phyloP scores from a whole-genome alignment of 2,113 vertebrate species.

The Chiloscyllium plagiosum region DNA sequence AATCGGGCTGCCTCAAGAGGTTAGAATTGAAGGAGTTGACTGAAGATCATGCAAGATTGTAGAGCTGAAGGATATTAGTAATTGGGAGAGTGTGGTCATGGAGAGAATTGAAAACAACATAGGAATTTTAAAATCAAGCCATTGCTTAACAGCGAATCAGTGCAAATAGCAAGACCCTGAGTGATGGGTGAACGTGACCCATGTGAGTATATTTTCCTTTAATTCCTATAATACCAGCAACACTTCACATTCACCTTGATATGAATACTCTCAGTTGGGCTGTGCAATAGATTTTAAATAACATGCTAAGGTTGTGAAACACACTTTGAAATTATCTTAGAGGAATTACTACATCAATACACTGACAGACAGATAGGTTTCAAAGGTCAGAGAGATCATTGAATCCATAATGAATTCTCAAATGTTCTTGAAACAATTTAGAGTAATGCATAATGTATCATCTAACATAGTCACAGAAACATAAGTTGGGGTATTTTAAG shows the following conservation, averaged over 20 bases:
- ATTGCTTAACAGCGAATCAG: neutral
- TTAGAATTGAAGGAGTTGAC: neutral
- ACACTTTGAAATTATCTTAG: neutral
- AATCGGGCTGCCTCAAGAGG: neutral
- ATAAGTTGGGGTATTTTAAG: neutral
- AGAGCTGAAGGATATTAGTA: neutral
- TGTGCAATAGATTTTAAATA: neutral
- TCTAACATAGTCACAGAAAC: neutral
- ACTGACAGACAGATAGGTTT: slow-evolving; percentile 20
- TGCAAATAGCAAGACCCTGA: neutral
- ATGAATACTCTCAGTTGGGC: neutral
- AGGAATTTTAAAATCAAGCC: neutral
- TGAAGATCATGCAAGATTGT: neutral
- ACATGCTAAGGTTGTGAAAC: slow-evolving; percentile 8
- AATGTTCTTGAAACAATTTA: slow-evolving; percentile 1
- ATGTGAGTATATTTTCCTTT: neutral
- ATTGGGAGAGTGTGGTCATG: neutral
- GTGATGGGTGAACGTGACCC: neutral
- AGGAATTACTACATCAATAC: slow-evolving; percentile 4
- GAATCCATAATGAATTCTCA: neutral
- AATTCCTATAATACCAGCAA: neutral
- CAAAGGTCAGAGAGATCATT: slow-evolving; percentile 2
- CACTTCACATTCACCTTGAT: too few relatives aligned
- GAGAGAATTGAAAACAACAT: neutral
- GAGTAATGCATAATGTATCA: slow-evolving; percentile 33